phyloP scores from a whole-genome alignment of 2,888 invertebrate genomes.

The Anoncus sp. region DNA sequence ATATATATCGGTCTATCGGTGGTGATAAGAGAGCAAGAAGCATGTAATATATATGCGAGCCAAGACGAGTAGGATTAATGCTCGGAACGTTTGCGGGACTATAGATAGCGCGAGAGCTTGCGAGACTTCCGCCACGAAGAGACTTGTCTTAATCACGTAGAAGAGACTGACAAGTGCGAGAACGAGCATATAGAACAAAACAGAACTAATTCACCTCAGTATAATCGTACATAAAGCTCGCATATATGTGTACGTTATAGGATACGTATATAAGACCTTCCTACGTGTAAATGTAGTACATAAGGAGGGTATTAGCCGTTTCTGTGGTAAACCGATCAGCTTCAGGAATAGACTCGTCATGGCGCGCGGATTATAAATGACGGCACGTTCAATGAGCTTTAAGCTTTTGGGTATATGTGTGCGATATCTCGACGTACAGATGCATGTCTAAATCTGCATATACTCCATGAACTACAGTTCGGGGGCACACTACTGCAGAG shows the following conservation, averaged over 20 bases:
- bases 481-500: neutral
- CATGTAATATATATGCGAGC: conserved; percentile 10
- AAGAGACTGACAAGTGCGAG: conserved; percentile 34
- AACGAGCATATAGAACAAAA: conserved; percentile 31
- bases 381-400: conserved; percentile 6
- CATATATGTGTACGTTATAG: neutral
- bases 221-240: neutral
- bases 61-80: conserved; percentile 55
- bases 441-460: neutral
- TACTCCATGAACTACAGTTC: neutral
- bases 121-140: conserved; percentile 19
- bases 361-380: neutral
- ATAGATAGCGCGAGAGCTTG: conserved; percentile 36
- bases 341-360: conserved; percentile 3
- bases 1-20: conserved; percentile 41
- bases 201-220: conserved; percentile 25
- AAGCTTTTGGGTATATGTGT: neutral
- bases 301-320: conserved; percentile 2
- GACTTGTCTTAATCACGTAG: conserved; percentile 51
- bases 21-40: conserved; percentile 51
- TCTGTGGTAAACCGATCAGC: conserved; percentile 21
- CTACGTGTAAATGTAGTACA: neutral
- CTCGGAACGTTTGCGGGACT: conserved; percentile 39
- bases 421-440: conserved; percentile 12
- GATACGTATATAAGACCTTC: neutral